Conservation (phyloP, 2,888 invertebrate genomes). For the Nycteola revayana region DNA sequence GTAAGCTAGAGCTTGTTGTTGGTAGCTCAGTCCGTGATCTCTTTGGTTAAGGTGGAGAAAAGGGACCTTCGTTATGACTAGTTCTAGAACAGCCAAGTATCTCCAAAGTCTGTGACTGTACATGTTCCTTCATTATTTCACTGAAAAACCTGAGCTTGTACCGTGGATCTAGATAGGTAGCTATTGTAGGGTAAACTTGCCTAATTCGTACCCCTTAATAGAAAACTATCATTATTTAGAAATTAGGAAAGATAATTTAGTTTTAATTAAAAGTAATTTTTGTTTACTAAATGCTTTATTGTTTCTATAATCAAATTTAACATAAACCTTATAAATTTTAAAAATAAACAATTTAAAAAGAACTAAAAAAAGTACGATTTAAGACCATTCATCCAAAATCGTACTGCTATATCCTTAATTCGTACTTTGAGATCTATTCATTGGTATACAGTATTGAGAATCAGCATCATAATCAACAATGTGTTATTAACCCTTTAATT, state of each 20-base stretch:
- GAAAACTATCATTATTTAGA: neutral
- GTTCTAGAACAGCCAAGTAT: slow-evolving; percentile 9
- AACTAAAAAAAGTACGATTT: neutral
- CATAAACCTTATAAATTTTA: neutral
- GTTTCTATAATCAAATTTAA: neutral
- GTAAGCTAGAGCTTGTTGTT: slow-evolving; percentile 1
- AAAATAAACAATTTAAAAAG: neutral
- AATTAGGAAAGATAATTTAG: neutral
- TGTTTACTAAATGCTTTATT: neutral
- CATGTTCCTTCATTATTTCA: slow-evolving; percentile 5
- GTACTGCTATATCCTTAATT: neutral
- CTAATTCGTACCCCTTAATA: slow-evolving; percentile 4
- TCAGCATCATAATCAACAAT: slow-evolving; percentile 4
- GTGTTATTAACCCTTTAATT: no score
- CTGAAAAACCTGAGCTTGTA: slow-evolving; percentile 16
- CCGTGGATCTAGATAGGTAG: slow-evolving; percentile 15
- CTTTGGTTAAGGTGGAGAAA: slow-evolving; percentile 3
- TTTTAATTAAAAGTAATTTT: neutral
- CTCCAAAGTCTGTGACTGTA: slow-evolving; percentile 5
- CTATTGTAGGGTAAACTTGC: slow-evolving; percentile 8
- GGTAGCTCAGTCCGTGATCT: slow-evolving; percentile 7
- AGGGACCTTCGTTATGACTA: slow-evolving; percentile 8
- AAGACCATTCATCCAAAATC: neutral
- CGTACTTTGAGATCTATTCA: neutral
- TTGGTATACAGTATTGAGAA: neutral